Base-by-base conservation (phyloP, 2,113 vertebrate species). In the Triplophysa tibetana region DNA sequence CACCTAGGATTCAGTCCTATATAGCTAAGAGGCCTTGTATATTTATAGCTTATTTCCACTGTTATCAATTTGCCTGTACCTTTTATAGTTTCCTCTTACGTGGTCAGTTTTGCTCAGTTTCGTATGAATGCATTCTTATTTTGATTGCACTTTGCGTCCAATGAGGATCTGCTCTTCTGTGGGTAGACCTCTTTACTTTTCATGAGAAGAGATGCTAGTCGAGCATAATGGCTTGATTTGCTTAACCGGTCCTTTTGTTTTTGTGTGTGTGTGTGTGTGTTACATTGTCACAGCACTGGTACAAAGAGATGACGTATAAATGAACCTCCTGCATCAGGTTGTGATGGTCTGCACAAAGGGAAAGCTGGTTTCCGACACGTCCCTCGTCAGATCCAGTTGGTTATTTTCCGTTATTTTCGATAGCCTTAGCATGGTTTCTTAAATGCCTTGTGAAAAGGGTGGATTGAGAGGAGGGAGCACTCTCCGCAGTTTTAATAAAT, bases 381-480 rank as follows among this genome's bases (percentile, higher is more conserved):
- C 86, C 90, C 85, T 74, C 19, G 63, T 75, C 89, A 84, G 87
- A 90, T 90, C 92, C 43, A 90, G 73, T 78, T 23, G 84, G 63
- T 85, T 66, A 85, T 87, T 91, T n/a, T 92, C 89, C 85, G 88
- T 92, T 93, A 88, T 86, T 56, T 93, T 93, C 92, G 92, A 83
- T 94, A 94, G 93, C 93, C 93, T 96, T 94, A 94, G 94, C 94
- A 96, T 96, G 95, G 93, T 92, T 90, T 93, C 91, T 90, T 92
- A 93, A 90, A 79, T 92, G 93, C 93, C 93, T 95, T 90, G 87
- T 90, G 65, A 86, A 90, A 87, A 65, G 75, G 88, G 72, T 66
- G 68, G 73, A 73, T 82, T 52, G 79, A 64, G 67, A 17, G 88
- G 41, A 74, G 77, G 84, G 64, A 13, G 24, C 87, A 33, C 58